Base-by-base conservation (phyloP, 2,113 vertebrate genomes). In the Orthochromis indermauri region DNA sequence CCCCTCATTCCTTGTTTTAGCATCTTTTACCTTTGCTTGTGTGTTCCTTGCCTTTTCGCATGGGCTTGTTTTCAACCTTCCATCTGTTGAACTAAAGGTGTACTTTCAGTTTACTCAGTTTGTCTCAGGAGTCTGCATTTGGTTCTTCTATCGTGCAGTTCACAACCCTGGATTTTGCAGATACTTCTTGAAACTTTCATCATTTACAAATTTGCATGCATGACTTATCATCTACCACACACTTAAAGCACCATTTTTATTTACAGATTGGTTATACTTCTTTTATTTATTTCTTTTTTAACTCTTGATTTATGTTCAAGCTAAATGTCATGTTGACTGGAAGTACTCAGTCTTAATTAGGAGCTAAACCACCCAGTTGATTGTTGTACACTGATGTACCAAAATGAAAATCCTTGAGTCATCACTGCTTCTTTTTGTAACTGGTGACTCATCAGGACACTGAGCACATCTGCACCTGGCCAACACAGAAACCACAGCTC, bases 371-470 rank as follows among this genome's bases (percentile, higher is more conserved):
- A 42, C 76, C 49, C 42, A 21, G 37, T 54, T 90, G 78, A 87
- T 84, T 88, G 61, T 76, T 73, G 19, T 68, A 86, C 53, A 88
- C 85, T 90, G 55, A 45, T 90, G 84, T 88, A 80, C 51, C 11
- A 57, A 49, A 31, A 80, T 83, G 42, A 85, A 88, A 91, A 90
- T 87, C 84, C 89, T 83, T 86, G 55, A 90, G 57, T 89, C 80
- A 57, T 83, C 55, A 81, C 42, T 81, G 55, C 61, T 80, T 90
- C 87, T 90, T 88, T 81, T 88, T 78, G 45, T 17, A 79, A 55
- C 1, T 6, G 54, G 42, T 85, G 80, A 90, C 85, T 91, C 78
- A 84, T 83, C 28, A 49, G 85, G 81, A 19, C 59, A 73, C 16
- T 78, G 71, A 86, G 45, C 79, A 80, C 73, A 81, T 86, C 37